These are phyloP conservation scores for Heliconius eleuchia DNA, from an alignment of 1,140 invertebrate genomes.

Conservation along the genomic window DNA sequence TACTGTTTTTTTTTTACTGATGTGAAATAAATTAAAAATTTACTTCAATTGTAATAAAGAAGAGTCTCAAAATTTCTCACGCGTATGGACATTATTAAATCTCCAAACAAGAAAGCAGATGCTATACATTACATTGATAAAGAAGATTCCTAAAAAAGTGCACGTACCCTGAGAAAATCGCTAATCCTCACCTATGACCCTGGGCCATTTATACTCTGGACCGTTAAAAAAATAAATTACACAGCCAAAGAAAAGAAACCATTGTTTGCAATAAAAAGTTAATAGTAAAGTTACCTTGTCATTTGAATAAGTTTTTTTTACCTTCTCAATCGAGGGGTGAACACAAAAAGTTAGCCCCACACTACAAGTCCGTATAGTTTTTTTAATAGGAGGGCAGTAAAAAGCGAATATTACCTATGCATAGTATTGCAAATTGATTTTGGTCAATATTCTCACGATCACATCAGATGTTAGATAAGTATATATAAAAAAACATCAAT, in stretches of 20 bases:
- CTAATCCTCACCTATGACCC: conserved; percentile 73
- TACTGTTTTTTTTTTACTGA: too few species aligned
- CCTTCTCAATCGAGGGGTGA: conserved; percentile 54
- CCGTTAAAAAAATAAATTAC: conserved; percentile 77
- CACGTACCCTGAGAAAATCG: conserved; percentile 61
- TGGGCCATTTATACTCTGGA: conserved; percentile 58
- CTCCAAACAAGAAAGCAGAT: conserved; percentile 49
- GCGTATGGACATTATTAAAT: background rate
- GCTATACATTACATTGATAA: conserved; percentile 43
- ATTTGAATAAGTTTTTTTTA: conserved; percentile 71
- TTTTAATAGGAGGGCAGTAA: conserved; percentile 64
- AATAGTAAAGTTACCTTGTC: conserved; percentile 62
- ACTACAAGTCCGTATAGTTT: conserved; percentile 54
- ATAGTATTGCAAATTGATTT: conserved; percentile 62
- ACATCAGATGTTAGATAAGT: conserved; percentile 31
- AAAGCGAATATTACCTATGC: conserved; percentile 46
- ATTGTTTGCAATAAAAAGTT: conserved; percentile 72
- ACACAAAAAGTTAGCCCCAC: conserved; percentile 60
- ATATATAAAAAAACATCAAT: background rate
- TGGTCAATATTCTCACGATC: conserved; percentile 69
- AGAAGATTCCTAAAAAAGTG: conserved; percentile 59
- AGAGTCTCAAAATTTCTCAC: conserved; percentile 48
- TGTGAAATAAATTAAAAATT: too few species aligned
- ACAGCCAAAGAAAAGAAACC: conserved; percentile 57
- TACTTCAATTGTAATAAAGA: background rate